A percentile compares a stretch with the other conserved stretches of the same genome.
phyloP scores from a whole-genome alignment of 2,797 vertebrate species.

The Protosalanx chinensis region DNA sequence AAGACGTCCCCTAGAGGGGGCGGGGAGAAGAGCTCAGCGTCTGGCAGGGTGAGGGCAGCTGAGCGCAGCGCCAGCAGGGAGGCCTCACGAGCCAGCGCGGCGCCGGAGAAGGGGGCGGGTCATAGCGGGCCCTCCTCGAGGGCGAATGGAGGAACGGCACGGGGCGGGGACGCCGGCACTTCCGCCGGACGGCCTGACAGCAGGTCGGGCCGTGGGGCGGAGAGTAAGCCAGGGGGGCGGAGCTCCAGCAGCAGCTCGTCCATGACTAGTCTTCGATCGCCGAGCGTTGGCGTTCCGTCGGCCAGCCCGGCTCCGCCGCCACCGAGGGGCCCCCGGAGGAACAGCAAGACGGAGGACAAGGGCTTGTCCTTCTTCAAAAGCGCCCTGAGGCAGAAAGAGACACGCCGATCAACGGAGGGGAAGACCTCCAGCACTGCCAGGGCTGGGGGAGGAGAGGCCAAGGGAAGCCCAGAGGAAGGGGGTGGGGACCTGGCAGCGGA shows the following conservation, averaged over 20 bases:
- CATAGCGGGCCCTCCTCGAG: constrained; percentile 53
- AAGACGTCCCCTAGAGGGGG: constrained; percentile 63
- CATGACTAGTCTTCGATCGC: constrained; percentile 86
- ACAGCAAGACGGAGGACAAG: constrained; percentile 93
- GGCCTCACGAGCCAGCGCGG: constrained; percentile 73
- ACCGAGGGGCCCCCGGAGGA: constrained; percentile 74
- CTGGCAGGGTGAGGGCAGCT: constrained; percentile 79
- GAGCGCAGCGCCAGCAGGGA: constrained; percentile 86
- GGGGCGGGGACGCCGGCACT: constrained; percentile 42
- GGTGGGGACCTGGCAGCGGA: constrained; percentile 50
- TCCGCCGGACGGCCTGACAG: constrained; percentile 50
- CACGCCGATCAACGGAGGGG: constrained; percentile 80
- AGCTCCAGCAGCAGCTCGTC: constrained; percentile 87
- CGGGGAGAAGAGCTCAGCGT: constrained; percentile 65
- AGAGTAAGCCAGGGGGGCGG: constrained; percentile 66
- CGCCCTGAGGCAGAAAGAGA: constrained; percentile 91
- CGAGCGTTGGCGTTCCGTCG: constrained; percentile 58
- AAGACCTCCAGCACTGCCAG: constrained; percentile 78
- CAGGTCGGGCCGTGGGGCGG: constrained; percentile 58
- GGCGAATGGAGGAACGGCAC: constrained; percentile 30
- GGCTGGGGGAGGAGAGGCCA: constrained; percentile 63
- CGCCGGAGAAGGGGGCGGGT: constrained; percentile 71
- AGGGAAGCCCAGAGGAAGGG: constrained; percentile 63
- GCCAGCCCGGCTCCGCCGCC: constrained; percentile 38
- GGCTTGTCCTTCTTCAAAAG: constrained; percentile 95